Percentiles rank a stretch among this genome's conserved stretches.
phyloP scores from a whole-genome alignment of 2,888 invertebrate genomes.

The Agriopis marginaria region DNA sequence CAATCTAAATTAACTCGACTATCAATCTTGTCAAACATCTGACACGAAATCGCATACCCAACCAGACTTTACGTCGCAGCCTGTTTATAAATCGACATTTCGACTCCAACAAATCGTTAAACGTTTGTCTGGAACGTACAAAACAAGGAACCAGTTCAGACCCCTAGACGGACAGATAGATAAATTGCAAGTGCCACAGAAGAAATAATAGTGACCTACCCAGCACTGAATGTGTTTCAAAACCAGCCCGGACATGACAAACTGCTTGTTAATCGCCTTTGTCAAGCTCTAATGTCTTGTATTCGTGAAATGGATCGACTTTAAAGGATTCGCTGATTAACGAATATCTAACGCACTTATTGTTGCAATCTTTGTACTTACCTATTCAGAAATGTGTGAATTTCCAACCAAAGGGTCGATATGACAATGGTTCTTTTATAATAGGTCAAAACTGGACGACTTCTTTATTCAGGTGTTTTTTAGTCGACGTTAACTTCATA shows the following conservation, averaged over 20 bases:
- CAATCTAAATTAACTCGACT: slow-evolving; percentile 19
- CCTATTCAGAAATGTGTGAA: slow-evolving; percentile 45
- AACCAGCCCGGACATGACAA: slow-evolving; percentile 65
- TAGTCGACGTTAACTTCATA: slow-evolving; percentile 14
- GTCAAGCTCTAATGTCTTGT: slow-evolving; percentile 69
- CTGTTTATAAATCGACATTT: slow-evolving; percentile 38
- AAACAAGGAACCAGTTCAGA: slow-evolving; percentile 45
- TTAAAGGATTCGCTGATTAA: slow-evolving; percentile 62
- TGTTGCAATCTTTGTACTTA: slow-evolving; percentile 1
- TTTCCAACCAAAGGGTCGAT: slow-evolving; percentile 52
- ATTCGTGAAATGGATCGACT: slow-evolving; percentile 63
- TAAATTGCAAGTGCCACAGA: slow-evolving; percentile 38
- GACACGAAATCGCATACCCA: slow-evolving; percentile 21
- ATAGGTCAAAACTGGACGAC: slow-evolving; percentile 52
- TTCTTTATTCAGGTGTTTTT: slow-evolving; percentile 26
- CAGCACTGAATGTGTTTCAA: slow-evolving; percentile 40
- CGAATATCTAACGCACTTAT: slow-evolving; percentile 48
- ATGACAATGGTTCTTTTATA: slow-evolving; percentile 43
- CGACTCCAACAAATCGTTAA: slow-evolving; percentile 47
- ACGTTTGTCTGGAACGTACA: slow-evolving; percentile 40
- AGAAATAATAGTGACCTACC: slow-evolving; percentile 14
- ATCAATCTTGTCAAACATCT: slow-evolving; percentile 32
- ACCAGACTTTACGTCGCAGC: slow-evolving; percentile 27
- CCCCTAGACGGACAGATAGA: slow-evolving; percentile 44
- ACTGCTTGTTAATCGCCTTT: slow-evolving; percentile 79